Percentiles rank a stretch among this genome's conserved stretches.
Conservation (phyloP, 2,888 invertebrate genomes). For the Ochropleura plecta region DNA sequence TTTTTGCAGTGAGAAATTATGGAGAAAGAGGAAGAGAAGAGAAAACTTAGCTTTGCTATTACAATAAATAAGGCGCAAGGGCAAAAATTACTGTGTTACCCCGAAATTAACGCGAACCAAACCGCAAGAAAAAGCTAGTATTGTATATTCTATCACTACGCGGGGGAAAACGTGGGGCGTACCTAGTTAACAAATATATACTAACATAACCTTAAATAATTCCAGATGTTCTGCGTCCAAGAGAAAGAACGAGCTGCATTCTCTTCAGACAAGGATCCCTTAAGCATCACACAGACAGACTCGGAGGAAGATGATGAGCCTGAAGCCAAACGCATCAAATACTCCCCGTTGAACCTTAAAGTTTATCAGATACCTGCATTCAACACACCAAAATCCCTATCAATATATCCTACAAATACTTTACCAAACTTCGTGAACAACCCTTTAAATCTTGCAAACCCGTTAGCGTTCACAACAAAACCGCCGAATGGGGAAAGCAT, state of each 20-base stretch:
- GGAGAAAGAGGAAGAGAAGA: no score
- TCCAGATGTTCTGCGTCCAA: slow-evolving; percentile 88
- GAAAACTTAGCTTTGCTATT: no score
- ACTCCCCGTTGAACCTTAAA: slow-evolving; percentile 83
- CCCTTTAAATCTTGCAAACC: slow-evolving; percentile 85
- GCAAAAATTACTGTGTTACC: no score
- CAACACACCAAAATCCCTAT: slow-evolving; percentile 80
- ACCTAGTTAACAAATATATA: no score
- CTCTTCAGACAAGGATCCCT: slow-evolving; percentile 76
- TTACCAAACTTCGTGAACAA: slow-evolving; percentile 87
- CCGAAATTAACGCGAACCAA: no score
- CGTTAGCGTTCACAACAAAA: slow-evolving; percentile 78
- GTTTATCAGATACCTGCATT: slow-evolving; percentile 86
- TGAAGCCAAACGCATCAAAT: slow-evolving; percentile 79
- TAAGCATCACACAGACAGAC: slow-evolving; percentile 77
- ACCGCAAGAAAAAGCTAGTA: no score
- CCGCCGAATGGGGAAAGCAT: slow-evolving; percentile 76
- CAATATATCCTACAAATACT: slow-evolving; percentile 79
- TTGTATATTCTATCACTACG: no score
- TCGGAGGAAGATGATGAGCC: slow-evolving; percentile 87
- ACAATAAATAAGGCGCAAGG: no score
- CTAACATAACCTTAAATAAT: slow-evolving; percentile 6
- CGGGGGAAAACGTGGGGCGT: no score
- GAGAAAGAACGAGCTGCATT: slow-evolving; percentile 78
- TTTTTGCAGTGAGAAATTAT: no score